A percentile compares a stretch with the other conserved stretches of the same genome.
Evolutionary conservation across 2,888 invertebrate genomes (phyloP).

Genomic region (Pilophorus perplexus): DNA sequence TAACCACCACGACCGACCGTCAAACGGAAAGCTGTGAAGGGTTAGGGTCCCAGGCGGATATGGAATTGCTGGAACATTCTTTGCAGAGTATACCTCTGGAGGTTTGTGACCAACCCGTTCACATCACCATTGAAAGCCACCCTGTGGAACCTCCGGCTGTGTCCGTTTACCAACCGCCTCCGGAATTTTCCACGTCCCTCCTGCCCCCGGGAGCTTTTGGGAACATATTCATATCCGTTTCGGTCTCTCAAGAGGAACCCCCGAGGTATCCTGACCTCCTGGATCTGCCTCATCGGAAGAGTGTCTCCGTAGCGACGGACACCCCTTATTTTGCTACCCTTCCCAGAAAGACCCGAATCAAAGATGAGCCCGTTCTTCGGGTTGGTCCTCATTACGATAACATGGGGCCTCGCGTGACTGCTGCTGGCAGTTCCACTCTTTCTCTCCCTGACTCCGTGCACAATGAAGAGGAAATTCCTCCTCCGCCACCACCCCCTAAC

Average conservation of each 20-base stretch:
- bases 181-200: constrained; percentile 59
- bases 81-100: constrained; percentile 50
- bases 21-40: constrained; percentile 61
- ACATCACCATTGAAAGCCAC: constrained; percentile 58
- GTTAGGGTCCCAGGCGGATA: constrained; percentile 63
- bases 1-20: constrained; percentile 60
- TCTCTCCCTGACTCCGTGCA: constrained; percentile 66
- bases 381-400: constrained; percentile 73
- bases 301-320: constrained; percentile 54
- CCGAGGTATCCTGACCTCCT: constrained; percentile 78
- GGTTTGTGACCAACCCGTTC: constrained; percentile 53
- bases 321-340: constrained; percentile 55
- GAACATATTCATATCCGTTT: constrained; percentile 82
- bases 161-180: constrained; percentile 57
- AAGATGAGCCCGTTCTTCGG: constrained; percentile 47
- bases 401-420: constrained; percentile 85
- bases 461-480: constrained; percentile 52
- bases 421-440: constrained; percentile 82
- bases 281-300: constrained; percentile 60
- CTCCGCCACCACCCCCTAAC: constrained; percentile 60
- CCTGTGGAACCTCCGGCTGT: constrained; percentile 48
- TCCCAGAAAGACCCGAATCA: constrained; percentile 52
- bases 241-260: constrained; percentile 69
- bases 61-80: constrained; percentile 55
- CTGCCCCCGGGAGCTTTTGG: constrained; percentile 59